Evolutionary conservation across 2,888 invertebrate genomes (phyloP).

Genomic region (Drosophila barbarae): DNA sequence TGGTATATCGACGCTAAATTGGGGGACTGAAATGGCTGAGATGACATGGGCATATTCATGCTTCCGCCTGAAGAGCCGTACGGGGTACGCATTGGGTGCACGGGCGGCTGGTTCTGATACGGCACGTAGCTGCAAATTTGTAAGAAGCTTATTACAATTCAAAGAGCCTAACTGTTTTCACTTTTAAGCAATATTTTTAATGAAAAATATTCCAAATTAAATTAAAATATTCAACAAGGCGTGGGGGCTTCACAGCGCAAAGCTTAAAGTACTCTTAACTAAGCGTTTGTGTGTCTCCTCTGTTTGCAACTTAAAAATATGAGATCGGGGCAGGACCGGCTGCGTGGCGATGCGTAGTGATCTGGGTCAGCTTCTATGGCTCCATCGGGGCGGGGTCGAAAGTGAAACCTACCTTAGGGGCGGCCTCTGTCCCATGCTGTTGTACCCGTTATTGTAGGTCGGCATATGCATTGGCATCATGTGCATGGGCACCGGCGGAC

Average conservation of each 20-base stretch:
- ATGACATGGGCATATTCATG: conserved; percentile 53
- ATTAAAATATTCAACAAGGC: conserved; percentile 22
- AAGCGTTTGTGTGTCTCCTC: conserved; percentile 10
- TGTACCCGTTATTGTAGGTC: conserved; percentile 61
- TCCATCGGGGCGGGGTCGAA: conserved; percentile 13
- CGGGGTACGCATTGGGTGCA: conserved; percentile 56
- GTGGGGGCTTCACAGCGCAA: conserved; percentile 14
- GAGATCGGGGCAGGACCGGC: conserved; percentile 23
- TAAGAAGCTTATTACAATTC: conserved; percentile 2
- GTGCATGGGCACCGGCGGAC: conserved; percentile 44
- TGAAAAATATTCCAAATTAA: conserved; percentile 14
- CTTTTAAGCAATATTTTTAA: conserved; percentile 31
- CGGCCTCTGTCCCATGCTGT: conserved; percentile 54
- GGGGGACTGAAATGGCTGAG: conserved; percentile 63
- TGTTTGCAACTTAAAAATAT: conserved; percentile 20
- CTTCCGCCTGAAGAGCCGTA: conserved; percentile 56
- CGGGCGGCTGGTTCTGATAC: conserved; percentile 58
- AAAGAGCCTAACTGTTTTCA: conserved; percentile 20
- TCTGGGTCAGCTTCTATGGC: conserved; percentile 2
- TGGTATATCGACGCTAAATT: conserved; percentile 78
- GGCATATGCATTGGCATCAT: conserved; percentile 53
- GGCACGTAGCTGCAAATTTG: conserved; percentile 53
- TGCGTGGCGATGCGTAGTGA: conserved; percentile 2
- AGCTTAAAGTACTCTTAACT: conserved; percentile 33
- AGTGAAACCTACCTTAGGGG: conserved; percentile 51